Base-by-base conservation (phyloP, 2,113 vertebrate species). In the Charina bottae region DNA sequence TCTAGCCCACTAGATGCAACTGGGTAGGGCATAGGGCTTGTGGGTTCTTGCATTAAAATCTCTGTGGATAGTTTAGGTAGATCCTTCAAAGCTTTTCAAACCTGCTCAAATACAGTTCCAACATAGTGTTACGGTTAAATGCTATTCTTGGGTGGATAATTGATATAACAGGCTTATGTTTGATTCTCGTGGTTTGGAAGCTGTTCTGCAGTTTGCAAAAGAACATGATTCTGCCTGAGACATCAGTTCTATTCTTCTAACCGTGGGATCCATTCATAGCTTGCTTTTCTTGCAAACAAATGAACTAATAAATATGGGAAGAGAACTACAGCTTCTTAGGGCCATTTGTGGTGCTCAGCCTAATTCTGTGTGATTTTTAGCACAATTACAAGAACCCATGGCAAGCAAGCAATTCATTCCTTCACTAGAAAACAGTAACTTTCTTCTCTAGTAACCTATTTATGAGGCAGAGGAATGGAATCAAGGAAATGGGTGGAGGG, bases 21-120 rank as follows among this genome's bases (percentile, higher is more conserved):
- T 54, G 37, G 33, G 19, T 89, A 24, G 53, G 24, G 15, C 3
- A 15, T 2, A 55, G 23, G 46, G 23, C 2, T 1, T 58, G 6
- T 58, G 86, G 19, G 24, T 90, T 93, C 68, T 42, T 94, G 92
- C 88, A 78, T 55, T 83, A 53, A 83, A 93, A 54, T 92, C 49
- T 5, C 2, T 88, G 72, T 85, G 89, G 6, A 90, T 86, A 89
- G 59, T 86, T 26, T 84, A 93, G 84, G 15, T 62, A 24, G 33
- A 21, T 42, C 17, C 72, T 78, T 78, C 72, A 21, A 42, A 37
- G 37, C 72, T 21, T 78, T 37, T 78, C 33, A 78, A 42, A 33
- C 8, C 33, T 78, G 33, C 33, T 78, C 42, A 78, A 37, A 78
- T 72, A 37, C 33, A 78, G 7, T 78, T 42, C 17, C 33, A 21